phyloP scores from a whole-genome alignment of 2,797 vertebrate genomes.

The Sebastes elongatus region DNA sequence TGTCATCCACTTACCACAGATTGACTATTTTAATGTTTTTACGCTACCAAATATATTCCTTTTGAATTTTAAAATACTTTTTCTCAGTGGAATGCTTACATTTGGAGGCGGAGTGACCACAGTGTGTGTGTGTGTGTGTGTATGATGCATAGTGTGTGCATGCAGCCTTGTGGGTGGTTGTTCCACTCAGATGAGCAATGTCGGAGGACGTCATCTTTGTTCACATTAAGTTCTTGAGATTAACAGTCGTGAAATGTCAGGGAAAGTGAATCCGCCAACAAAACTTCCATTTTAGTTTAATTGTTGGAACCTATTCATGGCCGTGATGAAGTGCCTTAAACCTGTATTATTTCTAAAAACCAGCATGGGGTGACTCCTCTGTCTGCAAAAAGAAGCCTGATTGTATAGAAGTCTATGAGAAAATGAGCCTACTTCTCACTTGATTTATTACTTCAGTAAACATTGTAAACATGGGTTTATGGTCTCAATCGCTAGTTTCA shows the following conservation, averaged over 20 bases:
- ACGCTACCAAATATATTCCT: not conserved
- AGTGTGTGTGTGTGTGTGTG: not conserved
- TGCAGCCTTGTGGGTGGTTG: not conserved
- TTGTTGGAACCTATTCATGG: too few relatives aligned
- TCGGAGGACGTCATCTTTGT: not conserved
- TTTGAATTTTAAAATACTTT: not conserved
- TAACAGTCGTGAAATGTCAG: not conserved
- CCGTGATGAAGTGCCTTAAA: too few relatives aligned
- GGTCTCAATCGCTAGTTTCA: too few relatives aligned
- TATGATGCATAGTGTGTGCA: not conserved
- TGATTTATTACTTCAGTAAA: too few relatives aligned
- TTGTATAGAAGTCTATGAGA: too few relatives aligned
- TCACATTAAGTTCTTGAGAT: not conserved
- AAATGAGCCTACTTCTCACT: too few relatives aligned
- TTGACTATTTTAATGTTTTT: not conserved
- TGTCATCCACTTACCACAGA: not conserved
- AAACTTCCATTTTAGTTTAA: not conserved
- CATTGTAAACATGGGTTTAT: too few relatives aligned
- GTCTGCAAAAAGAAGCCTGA: too few relatives aligned
- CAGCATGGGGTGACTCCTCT: too few relatives aligned
- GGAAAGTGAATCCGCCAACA: not conserved
- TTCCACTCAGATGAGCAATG: constrained; percentile 6
- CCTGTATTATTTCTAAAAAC: too few relatives aligned
- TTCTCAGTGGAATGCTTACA: not conserved
- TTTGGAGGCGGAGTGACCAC: not conserved